A percentile compares a stretch with the other conserved stretches of the same genome.
Conservation (phyloP, 2,888 invertebrate genomes). For the Eugnorisma glareosa region DNA sequence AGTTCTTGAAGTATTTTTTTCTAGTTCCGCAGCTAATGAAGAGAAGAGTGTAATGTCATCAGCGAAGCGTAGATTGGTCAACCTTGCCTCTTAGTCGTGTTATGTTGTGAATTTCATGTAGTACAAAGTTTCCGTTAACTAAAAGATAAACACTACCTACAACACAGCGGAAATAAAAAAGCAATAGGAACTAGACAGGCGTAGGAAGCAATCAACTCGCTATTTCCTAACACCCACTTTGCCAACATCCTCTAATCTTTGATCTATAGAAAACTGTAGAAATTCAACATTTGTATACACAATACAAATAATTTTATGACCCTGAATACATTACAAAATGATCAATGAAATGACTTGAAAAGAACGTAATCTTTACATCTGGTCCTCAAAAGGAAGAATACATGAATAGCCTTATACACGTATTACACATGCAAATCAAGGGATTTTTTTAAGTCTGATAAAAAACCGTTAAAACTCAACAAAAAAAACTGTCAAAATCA, state of each 20-base stretch:
- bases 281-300: slow-evolving; percentile 20
- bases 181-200: background rate
- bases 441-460: background rate
- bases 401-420: slow-evolving; percentile 44
- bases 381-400: slow-evolving; percentile 38
- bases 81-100: background rate
- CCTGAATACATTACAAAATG: slow-evolving; percentile 32
- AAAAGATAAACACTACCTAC: slow-evolving; percentile 8
- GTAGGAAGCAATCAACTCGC: slow-evolving; percentile 48
- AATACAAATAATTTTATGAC: background rate
- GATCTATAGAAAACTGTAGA: slow-evolving; percentile 1
- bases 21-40: background rate
- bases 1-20: background rate
- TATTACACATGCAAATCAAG: slow-evolving; percentile 34
- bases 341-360: slow-evolving; percentile 32
- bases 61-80: background rate
- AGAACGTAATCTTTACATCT: slow-evolving; percentile 45
- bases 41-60: background rate
- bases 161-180: slow-evolving; percentile 1
- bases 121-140: background rate
- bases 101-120: background rate
- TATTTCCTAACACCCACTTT: slow-evolving; percentile 34
- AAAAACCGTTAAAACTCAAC: slow-evolving; percentile 58
- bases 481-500: slow-evolving; percentile 55
- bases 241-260: slow-evolving; percentile 23